Base-by-base conservation (phyloP, 2,113 vertebrate genomes). In the Oxygymnocypris stewartii region DNA sequence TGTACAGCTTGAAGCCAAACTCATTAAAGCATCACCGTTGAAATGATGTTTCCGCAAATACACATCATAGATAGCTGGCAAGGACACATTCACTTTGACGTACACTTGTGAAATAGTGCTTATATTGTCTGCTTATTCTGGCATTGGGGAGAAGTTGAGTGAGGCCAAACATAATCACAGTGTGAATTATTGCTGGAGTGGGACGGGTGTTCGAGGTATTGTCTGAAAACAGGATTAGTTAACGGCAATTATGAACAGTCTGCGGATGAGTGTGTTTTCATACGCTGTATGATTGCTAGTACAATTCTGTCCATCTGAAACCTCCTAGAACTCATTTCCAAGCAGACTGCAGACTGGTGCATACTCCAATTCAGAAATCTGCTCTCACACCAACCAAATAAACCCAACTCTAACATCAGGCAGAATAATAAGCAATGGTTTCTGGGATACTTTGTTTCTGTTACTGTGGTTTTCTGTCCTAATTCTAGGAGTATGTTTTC, bases 81-180 rank as follows among this genome's bases (percentile, higher is more conserved):
- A 69, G 63, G 63, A 49, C 61, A 49, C 44, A 31, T 49, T 82
- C 44, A 69, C 44, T 69, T 82, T 69, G 80, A 82, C 42, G 20
- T 54, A 78, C 42, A 82, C 42, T 69, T 49, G 44, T 82, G 63
- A 69, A 69, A 69, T 51, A 35, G 28, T n/a, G 42, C 63, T 49
- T 51, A 82, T 82, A 51, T 82, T 69, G 42, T 51, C 80, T 82
- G 80, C 69, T 63, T 81, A 81, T 81, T 81, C 47, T 82, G n/a
- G 63, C 63, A 23, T 69, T 44, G 8, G 7, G 11, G 23, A 81
- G 59, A 82, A 69, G 28, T 67, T 82, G 63, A 82, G 63, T 49
- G 42, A 51, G 63, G 44, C 80, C 63, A 69, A 51, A 82, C 61
- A 47, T 82, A 82, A 67, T 82, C 79, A 67, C 42, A 4, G 20